Percentiles rank a stretch among this genome's conserved stretches.
These are phyloP conservation scores for Mantis religiosa DNA, from an alignment of 2,888 invertebrate genomes.

Conservation along the genomic window DNA sequence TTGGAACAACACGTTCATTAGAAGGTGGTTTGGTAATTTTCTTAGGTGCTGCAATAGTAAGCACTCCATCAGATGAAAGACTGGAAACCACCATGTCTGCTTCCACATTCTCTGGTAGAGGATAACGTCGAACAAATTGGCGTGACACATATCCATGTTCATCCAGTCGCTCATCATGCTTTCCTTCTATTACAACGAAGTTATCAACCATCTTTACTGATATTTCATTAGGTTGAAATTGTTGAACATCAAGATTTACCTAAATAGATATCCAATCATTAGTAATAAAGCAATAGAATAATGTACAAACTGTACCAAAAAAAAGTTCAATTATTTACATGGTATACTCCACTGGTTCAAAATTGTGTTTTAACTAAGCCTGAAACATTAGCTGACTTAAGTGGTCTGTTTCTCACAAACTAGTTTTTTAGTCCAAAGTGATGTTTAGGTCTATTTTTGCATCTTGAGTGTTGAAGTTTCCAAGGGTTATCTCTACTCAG, in stretches of 20 bases:
- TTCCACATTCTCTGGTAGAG: conserved; percentile 45
- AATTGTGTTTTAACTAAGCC: too few relatives aligned
- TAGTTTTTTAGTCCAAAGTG: too few relatives aligned
- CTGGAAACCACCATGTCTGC: conserved; percentile 40
- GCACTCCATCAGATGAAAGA: conserved; percentile 42
- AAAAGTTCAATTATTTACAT: too few relatives aligned
- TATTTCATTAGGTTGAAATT: conserved; percentile 45
- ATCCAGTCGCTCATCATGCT: conserved; percentile 50
- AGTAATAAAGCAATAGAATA: too few relatives aligned
- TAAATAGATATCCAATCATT: not conserved
- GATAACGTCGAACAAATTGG: conserved; percentile 48
- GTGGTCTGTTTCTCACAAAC: too few relatives aligned
- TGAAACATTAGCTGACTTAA: too few relatives aligned
- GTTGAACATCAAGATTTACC: conserved; percentile 41
- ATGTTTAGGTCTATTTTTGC: too few relatives aligned
- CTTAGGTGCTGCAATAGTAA: conserved; percentile 42
- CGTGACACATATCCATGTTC: conserved; percentile 49
- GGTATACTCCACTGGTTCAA: too few relatives aligned
- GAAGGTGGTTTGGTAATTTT: not conserved
- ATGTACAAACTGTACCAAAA: too few relatives aligned
- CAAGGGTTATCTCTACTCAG: too few relatives aligned
- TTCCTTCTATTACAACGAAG: conserved; percentile 45
- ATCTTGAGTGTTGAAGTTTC: too few relatives aligned
- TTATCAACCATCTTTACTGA: conserved; percentile 44
- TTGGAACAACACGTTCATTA: conserved; percentile 13